Conservation (phyloP, 2,888 invertebrate genomes). For the Apamea anceps region DNA sequence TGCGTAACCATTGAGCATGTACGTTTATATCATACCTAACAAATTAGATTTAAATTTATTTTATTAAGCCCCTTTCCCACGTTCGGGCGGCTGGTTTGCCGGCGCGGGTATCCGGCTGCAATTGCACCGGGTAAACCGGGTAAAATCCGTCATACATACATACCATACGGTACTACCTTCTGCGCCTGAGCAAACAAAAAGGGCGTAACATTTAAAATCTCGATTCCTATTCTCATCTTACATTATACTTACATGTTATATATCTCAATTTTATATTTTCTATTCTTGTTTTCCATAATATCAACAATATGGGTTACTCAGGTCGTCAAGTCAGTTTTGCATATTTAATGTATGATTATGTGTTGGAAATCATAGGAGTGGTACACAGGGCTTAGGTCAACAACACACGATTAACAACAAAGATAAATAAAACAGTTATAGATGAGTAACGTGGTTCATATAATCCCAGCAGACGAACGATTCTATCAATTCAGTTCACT, state of each 20-base stretch:
- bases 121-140: neutral
- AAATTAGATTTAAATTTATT: constrained; percentile 1
- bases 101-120: neutral
- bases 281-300: constrained; percentile 12
- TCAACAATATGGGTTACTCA: constrained; percentile 17
- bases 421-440: constrained; percentile 11
- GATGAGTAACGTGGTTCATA: constrained; percentile 68
- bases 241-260: constrained; percentile 16
- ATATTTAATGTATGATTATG: neutral
- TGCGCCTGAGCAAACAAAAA: neutral
- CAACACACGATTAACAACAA: neutral
- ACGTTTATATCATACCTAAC: neutral
- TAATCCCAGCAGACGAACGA: constrained; percentile 74
- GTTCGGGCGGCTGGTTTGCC: neutral
- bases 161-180: neutral
- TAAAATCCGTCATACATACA: neutral
- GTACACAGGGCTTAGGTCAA: neutral
- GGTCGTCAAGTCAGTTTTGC: neutral
- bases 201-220: constrained; percentile 1
- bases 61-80: neutral
- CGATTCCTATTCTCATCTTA: neutral
- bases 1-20: constrained; percentile 19
- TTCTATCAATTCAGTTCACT: constrained; percentile 75
- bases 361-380: neutral
- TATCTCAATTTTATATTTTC: constrained; percentile 17